A percentile compares a stretch with the other conserved stretches of the same genome.
These are phyloP conservation scores for Onychomys arenicola DNA, from an alignment of 2,797 vertebrate genomes.

Conservation along the genomic window DNA sequence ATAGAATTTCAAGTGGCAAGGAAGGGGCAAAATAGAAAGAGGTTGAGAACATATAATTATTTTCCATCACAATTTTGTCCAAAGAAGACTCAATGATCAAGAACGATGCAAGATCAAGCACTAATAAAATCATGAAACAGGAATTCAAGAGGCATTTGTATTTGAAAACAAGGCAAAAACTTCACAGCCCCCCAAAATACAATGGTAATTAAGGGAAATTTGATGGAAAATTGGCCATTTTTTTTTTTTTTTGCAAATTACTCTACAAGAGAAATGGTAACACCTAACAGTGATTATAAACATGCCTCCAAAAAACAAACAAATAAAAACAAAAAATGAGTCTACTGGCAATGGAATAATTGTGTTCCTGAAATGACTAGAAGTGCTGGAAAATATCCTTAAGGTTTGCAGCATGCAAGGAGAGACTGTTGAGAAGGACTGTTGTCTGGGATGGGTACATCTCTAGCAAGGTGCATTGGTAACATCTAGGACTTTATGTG, in stretches of 20 bases:
- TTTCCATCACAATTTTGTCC: conserved; percentile 21
- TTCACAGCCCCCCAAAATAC: background rate
- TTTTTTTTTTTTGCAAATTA: background rate
- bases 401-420: background rate
- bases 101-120: conserved; percentile 20
- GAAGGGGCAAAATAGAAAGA: background rate
- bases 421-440: background rate
- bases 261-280: background rate
- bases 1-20: conserved; percentile 12
- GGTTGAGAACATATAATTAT: conserved; percentile 3
- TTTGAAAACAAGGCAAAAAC: conserved; percentile 1
- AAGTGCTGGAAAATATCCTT: background rate
- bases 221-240: background rate
- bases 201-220: background rate
- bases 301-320: background rate
- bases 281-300: background rate
- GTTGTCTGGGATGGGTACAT: background rate
- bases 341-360: background rate
- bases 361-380: background rate
- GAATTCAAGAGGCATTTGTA: conserved; percentile 2
- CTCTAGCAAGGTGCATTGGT: background rate
- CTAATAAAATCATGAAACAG: background rate
- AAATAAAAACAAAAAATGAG: background rate
- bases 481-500: background rate
- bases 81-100: conserved; percentile 27